Evolutionary conservation across 2,113 vertebrate species (phyloP), one percentile per base, ranked within the genome.

Genomic region (Dasyornis broadbenti): DNA sequence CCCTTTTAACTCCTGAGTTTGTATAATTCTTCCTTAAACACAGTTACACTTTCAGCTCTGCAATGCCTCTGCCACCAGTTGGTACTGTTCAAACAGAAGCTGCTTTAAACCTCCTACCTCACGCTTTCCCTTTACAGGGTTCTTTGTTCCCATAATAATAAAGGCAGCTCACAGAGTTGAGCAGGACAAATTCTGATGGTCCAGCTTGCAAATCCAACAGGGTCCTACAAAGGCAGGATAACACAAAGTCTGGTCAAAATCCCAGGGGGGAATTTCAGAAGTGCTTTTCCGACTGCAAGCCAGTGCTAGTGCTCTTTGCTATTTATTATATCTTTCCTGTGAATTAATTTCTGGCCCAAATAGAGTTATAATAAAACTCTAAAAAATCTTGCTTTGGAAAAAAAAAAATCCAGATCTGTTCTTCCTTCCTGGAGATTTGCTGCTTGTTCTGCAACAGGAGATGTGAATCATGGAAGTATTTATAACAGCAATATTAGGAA

Each of bases 381-480:
- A 21, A 52, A 85, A 19, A 12, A 3, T 7, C 8, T 54, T 53
- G 1, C 54, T 68, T 33, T 44, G 52, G 8, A 5, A 8, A 39
- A 45, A 52, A 15, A 60, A 39, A 42, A 54, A 57, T 9, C 15
- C 33, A 59, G 30, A 63, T 83, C 50, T 54, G 15, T 45, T 39
- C 45, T 82, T 86, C 63, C 50, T 73, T 90, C 56, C 82, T 10
- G 7, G 45, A 82, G 71, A 50, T 66, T 33, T 3, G 2, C 33
- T 90, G 52, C 60, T 86, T 82, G 44, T 61, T 94, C 45, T 86
- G 71, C 71, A 83, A 42, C 26, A 72, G 35, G 23, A 73, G 66
- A 76, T 42, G 20, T 87, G 68, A 93, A 86, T 77, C 45, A 45
- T 33, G 45, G 50, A 72, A 49, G 14, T 50, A 88, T 92, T 95